These are phyloP conservation scores for Rana temporaria DNA, from an alignment of 2,113 vertebrate species.

Conservation along the genomic window DNA sequence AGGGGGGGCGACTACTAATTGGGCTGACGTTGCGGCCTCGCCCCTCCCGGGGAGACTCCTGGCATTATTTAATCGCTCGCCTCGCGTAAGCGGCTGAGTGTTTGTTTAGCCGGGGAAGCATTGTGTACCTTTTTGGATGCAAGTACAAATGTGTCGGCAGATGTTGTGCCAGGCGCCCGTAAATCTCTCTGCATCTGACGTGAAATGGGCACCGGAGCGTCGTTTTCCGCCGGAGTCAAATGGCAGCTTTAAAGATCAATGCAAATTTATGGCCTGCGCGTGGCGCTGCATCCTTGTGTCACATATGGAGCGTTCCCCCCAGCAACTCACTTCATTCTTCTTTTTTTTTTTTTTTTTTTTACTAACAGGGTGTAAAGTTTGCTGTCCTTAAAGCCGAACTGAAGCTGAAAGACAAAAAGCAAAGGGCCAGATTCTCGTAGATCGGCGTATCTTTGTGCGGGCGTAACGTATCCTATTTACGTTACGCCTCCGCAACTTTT, in stretches of 20 bases:
- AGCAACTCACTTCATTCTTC: background rate
- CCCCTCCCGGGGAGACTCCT: background rate
- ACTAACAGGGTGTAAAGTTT: too few species aligned
- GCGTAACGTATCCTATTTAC: too few species aligned
- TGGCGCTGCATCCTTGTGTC: background rate
- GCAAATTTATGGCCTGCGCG: slow-evolving; percentile 16
- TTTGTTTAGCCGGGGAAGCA: slow-evolving; percentile 36
- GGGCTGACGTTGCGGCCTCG: background rate
- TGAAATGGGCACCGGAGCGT: slow-evolving; percentile 48
- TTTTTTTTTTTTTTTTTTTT: too few species aligned
- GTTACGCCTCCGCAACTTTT: too few species aligned
- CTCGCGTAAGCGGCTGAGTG: background rate
- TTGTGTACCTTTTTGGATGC: slow-evolving; percentile 32
- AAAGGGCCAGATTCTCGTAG: too few species aligned
- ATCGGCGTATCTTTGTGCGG: too few species aligned
- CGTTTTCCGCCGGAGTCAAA: slow-evolving; percentile 22
- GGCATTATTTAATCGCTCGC: background rate
- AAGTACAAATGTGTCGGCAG: slow-evolving; percentile 35
- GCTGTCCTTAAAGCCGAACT: too few species aligned
- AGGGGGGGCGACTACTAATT: background rate
- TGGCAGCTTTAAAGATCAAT: slow-evolving; percentile 49
- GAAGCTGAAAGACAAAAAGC: too few species aligned
- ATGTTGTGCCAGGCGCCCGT: slow-evolving; percentile 44
- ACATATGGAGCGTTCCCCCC: slow-evolving; percentile 29
- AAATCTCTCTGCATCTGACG: slow-evolving; percentile 22